Conservation (phyloP, 1,140 invertebrate genomes). For the Ectropis grisescens region DNA sequence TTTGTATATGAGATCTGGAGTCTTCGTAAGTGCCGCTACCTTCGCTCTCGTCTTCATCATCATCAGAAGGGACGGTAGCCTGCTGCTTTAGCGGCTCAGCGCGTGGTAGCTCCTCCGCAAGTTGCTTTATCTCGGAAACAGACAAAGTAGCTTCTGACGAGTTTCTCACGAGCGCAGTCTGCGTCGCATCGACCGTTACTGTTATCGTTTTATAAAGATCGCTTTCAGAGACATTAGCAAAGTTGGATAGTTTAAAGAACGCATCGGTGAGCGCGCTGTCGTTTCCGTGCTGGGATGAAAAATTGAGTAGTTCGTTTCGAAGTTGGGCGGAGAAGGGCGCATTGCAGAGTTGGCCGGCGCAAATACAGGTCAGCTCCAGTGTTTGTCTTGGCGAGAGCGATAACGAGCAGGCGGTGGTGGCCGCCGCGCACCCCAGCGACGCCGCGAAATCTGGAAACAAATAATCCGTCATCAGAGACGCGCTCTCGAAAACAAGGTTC, state of each 20-base stretch:
- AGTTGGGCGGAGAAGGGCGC: constrained; percentile 28
- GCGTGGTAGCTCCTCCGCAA: constrained; percentile 17
- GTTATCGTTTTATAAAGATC: constrained; percentile 16
- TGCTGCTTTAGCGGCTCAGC: constrained; percentile 44
- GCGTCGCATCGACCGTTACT: constrained; percentile 1
- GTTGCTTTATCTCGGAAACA: constrained; percentile 4
- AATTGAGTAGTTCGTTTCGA: constrained; percentile 32
- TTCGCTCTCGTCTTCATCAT: constrained; percentile 53
- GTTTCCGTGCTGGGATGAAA: constrained; percentile 23
- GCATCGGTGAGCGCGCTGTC: constrained; percentile 20
- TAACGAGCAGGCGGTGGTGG: constrained; percentile 28
- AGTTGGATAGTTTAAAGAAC: constrained; percentile 35
- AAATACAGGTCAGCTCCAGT: constrained; percentile 36
- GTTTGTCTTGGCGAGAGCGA: constrained; percentile 17
- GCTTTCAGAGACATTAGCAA: constrained; percentile 22
- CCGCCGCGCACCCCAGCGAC: constrained; percentile 26
- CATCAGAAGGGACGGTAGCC: constrained; percentile 46
- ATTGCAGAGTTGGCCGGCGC: constrained; percentile 39
- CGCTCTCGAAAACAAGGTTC: too few species aligned
- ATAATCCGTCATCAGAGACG: too few species aligned
- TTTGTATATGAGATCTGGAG: constrained; percentile 12
- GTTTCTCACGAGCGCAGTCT: constrained; percentile 1
- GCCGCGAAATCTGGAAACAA: constrained; percentile 39
- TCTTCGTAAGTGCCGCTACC: constrained; percentile 51
- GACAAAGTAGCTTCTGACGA: constrained; percentile 5